phyloP scores from a whole-genome alignment of 1,140 invertebrate species.

The Aphidius gifuensis region DNA sequence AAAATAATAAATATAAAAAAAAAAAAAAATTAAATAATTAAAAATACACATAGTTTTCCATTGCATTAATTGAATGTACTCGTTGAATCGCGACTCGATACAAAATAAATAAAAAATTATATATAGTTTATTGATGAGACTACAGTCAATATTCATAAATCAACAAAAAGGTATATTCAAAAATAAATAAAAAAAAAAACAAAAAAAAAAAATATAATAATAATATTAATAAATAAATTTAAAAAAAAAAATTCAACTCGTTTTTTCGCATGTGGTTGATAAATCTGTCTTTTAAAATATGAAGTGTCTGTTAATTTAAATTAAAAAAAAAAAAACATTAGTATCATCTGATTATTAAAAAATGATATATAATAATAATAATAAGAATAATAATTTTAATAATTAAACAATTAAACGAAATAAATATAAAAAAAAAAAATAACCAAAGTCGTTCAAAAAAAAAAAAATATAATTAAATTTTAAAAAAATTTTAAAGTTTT shows the following conservation, averaged over 20 bases:
- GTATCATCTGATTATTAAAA: constrained; percentile 44
- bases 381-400: too few species aligned
- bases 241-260: constrained; percentile 12
- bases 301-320: constrained; percentile 47
- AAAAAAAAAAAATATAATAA: constrained; percentile 3
- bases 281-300: constrained; percentile 39
- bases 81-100: constrained; percentile 2
- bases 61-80: constrained; percentile 17
- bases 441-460: constrained; percentile 34
- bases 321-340: constrained; percentile 31
- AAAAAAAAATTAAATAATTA: constrained; percentile 11
- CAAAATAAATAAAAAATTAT: constrained; percentile 1
- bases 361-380: constrained; percentile 6
- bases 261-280: constrained; percentile 18
- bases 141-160: not conserved
- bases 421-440: constrained; percentile 39
- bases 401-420: constrained; percentile 16
- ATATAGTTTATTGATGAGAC: not conserved
- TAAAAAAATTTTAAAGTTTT: constrained; percentile 19
- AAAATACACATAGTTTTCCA: constrained; percentile 20
- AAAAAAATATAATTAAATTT: too few species aligned
- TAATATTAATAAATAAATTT: constrained; percentile 4
- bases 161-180: not conserved
- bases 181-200: constrained; percentile 6
- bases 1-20: constrained; percentile 19